Conservation (phyloP, 2,888 invertebrate genomes). For the Thecophora atra region DNA sequence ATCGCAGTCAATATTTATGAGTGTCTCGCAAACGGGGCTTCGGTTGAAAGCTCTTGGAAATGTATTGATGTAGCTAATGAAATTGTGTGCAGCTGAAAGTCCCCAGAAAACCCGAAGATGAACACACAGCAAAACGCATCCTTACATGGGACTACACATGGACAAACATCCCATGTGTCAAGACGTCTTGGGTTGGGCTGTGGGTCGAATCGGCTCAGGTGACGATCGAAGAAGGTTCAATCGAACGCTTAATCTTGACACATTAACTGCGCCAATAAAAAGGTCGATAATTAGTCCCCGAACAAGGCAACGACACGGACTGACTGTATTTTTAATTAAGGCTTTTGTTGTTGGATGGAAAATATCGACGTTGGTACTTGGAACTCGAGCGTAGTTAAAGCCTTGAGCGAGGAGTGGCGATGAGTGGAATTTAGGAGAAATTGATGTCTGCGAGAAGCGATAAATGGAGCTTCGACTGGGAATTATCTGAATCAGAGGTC, state of each 20-base stretch:
- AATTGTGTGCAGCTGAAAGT: constrained; percentile 21
- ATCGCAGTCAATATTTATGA: constrained; percentile 20
- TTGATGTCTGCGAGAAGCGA: too few species aligned
- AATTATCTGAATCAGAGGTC: too few species aligned
- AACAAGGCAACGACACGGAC: background rate
- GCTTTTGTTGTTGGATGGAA: background rate
- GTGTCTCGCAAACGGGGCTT: background rate
- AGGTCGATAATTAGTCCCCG: constrained; percentile 34
- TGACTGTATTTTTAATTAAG: constrained; percentile 26
- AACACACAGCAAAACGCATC: background rate
- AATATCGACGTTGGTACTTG: background rate
- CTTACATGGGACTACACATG: background rate
- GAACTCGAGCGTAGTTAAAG: too few species aligned
- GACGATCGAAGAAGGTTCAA: background rate
- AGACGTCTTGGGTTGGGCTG: background rate
- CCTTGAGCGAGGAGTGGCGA: too few species aligned
- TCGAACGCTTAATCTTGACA: constrained; percentile 32
- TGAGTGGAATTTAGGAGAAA: too few species aligned
- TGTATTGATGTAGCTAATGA: constrained; percentile 22
- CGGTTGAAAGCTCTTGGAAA: background rate
- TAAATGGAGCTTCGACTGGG: too few species aligned
- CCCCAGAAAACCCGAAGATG: background rate
- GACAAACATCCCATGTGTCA: too few species aligned
- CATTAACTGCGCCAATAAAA: constrained; percentile 34
- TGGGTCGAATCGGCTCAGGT: background rate